Evolutionary conservation across 2,113 vertebrate species (phyloP).

Genomic region (Probosciger aterrimus): DNA sequence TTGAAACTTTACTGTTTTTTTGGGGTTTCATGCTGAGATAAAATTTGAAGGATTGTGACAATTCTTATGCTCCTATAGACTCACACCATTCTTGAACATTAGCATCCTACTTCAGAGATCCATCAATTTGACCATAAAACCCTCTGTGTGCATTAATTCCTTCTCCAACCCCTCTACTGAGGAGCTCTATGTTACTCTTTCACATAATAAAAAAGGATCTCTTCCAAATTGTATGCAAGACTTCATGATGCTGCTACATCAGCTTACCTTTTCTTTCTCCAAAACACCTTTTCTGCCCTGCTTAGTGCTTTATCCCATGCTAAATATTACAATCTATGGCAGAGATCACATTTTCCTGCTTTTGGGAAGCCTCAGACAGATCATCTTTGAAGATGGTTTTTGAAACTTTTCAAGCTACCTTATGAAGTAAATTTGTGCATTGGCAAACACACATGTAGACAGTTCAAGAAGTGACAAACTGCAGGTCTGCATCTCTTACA

Average conservation of each 20-base stretch:
- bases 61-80: neutral
- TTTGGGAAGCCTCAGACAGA: neutral
- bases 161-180: neutral
- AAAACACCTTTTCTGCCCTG: neutral
- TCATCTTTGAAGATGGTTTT: neutral
- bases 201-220: neutral
- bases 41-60: neutral
- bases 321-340: neutral
- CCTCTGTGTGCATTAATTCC: neutral
- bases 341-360: neutral
- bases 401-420: neutral
- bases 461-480: slow-evolving; percentile 31
- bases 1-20: neutral
- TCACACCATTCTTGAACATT: neutral
- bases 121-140: neutral
- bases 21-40: neutral
- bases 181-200: neutral
- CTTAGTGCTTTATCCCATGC: neutral
- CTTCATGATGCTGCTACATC: rapidly evolving
- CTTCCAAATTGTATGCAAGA: neutral
- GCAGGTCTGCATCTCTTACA: slow-evolving; percentile 45
- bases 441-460: neutral
- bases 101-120: neutral
- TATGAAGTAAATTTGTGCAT: slow-evolving; percentile 22
- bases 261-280: neutral